Percentiles rank a stretch among this genome's conserved stretches.
These are phyloP conservation scores for Odontothrips loti DNA, from an alignment of 2,888 invertebrate species.

Conservation along the genomic window DNA sequence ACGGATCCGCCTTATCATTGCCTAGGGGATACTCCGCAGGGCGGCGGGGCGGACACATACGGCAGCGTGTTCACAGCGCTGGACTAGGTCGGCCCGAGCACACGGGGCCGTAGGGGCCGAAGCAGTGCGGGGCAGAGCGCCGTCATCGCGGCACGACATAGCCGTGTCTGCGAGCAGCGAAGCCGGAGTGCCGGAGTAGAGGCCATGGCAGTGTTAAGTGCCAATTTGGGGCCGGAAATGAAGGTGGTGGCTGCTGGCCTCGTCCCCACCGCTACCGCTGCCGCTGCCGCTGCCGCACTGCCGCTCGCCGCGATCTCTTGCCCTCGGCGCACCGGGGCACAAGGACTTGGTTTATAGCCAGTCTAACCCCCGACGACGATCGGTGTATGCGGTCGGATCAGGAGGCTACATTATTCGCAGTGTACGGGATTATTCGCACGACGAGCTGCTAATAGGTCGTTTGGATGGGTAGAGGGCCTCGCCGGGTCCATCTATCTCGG, in stretches of 20 bases:
- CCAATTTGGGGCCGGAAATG: constrained; percentile 19
- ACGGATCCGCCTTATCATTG: too few relatives aligned
- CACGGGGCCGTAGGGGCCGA: too few relatives aligned
- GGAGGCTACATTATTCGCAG: neutral
- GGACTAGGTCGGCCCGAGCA: too few relatives aligned
- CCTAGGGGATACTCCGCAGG: too few relatives aligned
- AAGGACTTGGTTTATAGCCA: neutral
- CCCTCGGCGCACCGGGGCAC: neutral
- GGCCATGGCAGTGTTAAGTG: constrained; percentile 14
- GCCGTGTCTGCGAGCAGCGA: neutral
- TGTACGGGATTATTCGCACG: constrained; percentile 5
- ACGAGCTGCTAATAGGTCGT: neutral
- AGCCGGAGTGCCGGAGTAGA: neutral
- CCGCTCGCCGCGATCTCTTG: neutral
- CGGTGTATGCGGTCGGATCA: too few relatives aligned
- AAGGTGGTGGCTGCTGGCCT: neutral
- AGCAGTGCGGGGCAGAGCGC: too few relatives aligned
- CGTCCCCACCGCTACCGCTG: too few relatives aligned
- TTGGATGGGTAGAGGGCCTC: too few relatives aligned
- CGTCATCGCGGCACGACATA: too few relatives aligned
- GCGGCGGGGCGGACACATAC: too few relatives aligned
- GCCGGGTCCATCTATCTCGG: neutral
- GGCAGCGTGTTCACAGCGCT: too few relatives aligned
- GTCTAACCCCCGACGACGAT: neutral
- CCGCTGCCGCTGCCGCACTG: neutral